A percentile compares a stretch with the other conserved stretches of the same genome.
Conservation (phyloP, 1,140 invertebrate genomes). For the Heliconius melpomene region DNA sequence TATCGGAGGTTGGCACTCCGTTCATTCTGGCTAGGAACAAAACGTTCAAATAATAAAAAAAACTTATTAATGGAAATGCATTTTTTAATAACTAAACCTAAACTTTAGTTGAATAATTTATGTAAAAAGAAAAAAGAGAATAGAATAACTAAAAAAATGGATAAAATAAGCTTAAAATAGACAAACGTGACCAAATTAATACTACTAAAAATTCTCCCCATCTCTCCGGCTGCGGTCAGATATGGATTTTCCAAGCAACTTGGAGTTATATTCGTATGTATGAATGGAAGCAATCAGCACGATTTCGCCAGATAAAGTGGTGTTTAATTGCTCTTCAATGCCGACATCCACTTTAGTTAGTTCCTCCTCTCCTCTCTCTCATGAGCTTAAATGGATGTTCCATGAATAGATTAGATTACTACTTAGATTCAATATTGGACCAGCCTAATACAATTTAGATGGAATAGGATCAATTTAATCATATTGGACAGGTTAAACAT, state of each 20-base stretch:
- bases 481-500: not conserved
- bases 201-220: not conserved
- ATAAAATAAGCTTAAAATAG: not conserved
- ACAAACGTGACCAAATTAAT: not conserved
- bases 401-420: slow-evolving; percentile 10
- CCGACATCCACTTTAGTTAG: slow-evolving; percentile 12
- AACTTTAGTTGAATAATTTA: too few species aligned
- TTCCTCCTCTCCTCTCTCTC: not conserved
- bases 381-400: slow-evolving; percentile 12
- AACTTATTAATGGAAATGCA: too few species aligned
- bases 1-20: too few species aligned
- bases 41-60: too few species aligned
- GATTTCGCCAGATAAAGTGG: slow-evolving; percentile 5
- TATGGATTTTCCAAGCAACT: not conserved
- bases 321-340: slow-evolving; percentile 10
- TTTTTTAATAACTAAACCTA: too few species aligned
- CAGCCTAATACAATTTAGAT: not conserved
- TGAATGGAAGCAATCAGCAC: slow-evolving; percentile 12
- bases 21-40: too few species aligned
- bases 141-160: too few species aligned
- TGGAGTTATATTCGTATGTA: not conserved
- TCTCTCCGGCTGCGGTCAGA: not conserved
- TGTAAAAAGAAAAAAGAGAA: too few species aligned
- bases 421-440: slow-evolving; percentile 11
- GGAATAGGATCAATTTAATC: not conserved